These are phyloP conservation scores for Mesaphorura yosii DNA, from an alignment of 1,140 invertebrate genomes.

Conservation along the genomic window DNA sequence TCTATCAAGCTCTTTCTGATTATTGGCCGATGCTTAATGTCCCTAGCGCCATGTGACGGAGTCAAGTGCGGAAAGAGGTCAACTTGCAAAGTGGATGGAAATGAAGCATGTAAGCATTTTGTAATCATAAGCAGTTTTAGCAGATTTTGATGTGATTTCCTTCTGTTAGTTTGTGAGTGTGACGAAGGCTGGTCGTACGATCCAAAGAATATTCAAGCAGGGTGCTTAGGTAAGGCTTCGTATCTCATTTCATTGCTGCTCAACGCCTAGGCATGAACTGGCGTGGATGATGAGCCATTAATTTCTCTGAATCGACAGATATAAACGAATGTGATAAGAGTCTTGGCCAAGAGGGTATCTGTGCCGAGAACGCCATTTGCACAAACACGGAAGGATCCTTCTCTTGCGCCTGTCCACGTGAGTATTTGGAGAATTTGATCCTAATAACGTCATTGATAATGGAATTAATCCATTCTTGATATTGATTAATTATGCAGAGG, in stretches of 20 bases:
- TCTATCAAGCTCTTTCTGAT: too few relatives aligned
- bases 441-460: neutral
- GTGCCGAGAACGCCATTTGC: conserved; percentile 72
- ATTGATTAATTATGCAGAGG: too few relatives aligned
- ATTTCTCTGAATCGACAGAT: conserved; percentile 45
- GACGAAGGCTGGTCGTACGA: conserved; percentile 87
- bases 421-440: conserved; percentile 50
- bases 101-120: too few relatives aligned
- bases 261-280: too few relatives aligned
- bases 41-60: conserved; percentile 71
- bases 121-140: too few relatives aligned
- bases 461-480: too few relatives aligned
- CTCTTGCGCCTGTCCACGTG: conserved; percentile 62
- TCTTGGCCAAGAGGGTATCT: conserved; percentile 63
- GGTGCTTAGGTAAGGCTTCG: conserved; percentile 68
- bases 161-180: conserved; percentile 84
- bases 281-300: neutral
- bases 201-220: conserved; percentile 71
- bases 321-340: conserved; percentile 80
- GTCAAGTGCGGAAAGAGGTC: conserved; percentile 74
- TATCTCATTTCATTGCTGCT: too few relatives aligned
- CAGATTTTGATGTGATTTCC: too few relatives aligned
- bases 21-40: too few relatives aligned
- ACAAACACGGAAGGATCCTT: conserved; percentile 66
- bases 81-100: conserved; percentile 73